Evolutionary conservation across 2,113 vertebrate species (phyloP), one percentile per base, ranked within the genome.

Genomic region (Osmerus eperlanus): DNA sequence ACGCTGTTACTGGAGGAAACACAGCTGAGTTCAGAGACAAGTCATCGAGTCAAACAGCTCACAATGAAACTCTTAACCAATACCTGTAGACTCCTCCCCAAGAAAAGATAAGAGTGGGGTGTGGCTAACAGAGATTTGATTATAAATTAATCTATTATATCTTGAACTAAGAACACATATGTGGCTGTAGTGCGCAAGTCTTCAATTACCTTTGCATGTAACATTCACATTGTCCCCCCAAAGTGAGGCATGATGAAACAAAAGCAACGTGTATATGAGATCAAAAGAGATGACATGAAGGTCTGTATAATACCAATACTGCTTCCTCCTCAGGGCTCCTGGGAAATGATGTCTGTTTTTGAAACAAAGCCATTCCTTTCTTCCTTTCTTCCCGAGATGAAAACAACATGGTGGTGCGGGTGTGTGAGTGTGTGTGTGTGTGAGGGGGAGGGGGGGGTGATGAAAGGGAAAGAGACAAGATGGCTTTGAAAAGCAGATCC

Each of bases 351-450:
- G 15, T 56, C 54, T 56, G 54, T n/a, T 18, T n/a, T 18, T 18
- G 3, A 18, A 18, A 56, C 15, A n/a, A 56, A 56, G 28, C 25
- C 32, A 28, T 36, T 1, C 18, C 15, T 64, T 64, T 64, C 2
- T 58, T 5, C 6, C 4, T 11, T 23, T 47, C 47, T 7, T 32
- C 13, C 19, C 11, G 15, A 21, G 23, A 23, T 19, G 15, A 56
- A 56, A 56, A 18, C 25, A 16, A 18, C 3, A 56, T 15, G 55
- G 15, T 56, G 18, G 55, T 56, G 55, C 3, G 15, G 55, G 64
- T 51, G 64, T 66, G 36, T 66, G 64, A 18, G 64, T 65, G 64
- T 65, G 64, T 65, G 28, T 65, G 64, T 65, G 29, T 53, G 16
- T 54, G 21, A 9, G 47, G 25, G 51, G 21, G 21, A n/a, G 51